phyloP scores from a whole-genome alignment of 2,797 vertebrate species.

The Eremophila alpestris region DNA sequence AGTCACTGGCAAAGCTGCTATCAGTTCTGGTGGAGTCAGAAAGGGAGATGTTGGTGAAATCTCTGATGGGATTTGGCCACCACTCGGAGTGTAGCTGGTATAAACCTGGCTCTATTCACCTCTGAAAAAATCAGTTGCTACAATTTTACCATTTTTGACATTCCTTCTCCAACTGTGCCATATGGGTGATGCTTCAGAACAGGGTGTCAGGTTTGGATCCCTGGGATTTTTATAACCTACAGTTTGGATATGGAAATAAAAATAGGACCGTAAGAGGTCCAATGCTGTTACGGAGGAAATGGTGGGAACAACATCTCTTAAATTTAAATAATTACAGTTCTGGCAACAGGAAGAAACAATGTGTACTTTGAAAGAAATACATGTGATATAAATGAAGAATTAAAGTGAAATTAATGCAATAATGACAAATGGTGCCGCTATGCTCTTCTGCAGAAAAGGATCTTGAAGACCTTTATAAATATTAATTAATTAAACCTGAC shows the following conservation, averaged over 20 bases:
- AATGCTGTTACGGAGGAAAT: not conserved
- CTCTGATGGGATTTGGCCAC: not conserved
- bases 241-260: not conserved
- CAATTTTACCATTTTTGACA: not conserved
- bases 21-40: not conserved
- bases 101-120: not conserved
- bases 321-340: not conserved
- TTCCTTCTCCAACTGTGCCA: not conserved
- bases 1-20: not conserved
- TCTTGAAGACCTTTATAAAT: conserved; percentile 39
- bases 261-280: not conserved
- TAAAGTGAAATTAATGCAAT: conserved; percentile 38
- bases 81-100: not conserved
- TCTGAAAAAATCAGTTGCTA: not conserved
- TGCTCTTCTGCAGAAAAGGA: conserved; percentile 14
- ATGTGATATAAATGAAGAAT: conserved; percentile 45
- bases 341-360: conserved; percentile 40
- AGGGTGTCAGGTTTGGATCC: not conserved
- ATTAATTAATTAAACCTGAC: conserved; percentile 63
- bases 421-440: conserved; percentile 36
- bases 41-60: not conserved
- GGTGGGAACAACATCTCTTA: not conserved
- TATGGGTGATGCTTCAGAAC: not conserved
- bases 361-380: conserved; percentile 27
- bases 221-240: not conserved